Conservation (phyloP, 2,113 vertebrate species). For the Willisornis vidua region DNA sequence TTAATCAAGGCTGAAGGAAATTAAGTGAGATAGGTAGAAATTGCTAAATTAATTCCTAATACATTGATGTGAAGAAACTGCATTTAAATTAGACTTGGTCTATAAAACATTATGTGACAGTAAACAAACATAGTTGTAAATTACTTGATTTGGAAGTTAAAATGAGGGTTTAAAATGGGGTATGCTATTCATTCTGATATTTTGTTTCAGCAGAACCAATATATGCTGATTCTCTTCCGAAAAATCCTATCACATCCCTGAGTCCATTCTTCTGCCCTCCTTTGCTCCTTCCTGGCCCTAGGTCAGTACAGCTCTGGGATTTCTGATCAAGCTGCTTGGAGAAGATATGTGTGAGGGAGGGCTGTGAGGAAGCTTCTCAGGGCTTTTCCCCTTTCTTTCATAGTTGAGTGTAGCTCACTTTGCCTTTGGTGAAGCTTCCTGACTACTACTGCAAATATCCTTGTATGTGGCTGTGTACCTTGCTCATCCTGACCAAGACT, state of each 20-base stretch:
- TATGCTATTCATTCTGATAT: neutral
- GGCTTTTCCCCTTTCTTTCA: neutral
- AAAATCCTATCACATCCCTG: neutral
- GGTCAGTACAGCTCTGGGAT: neutral
- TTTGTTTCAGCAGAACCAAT: neutral
- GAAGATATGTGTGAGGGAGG: neutral
- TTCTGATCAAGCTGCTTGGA: neutral
- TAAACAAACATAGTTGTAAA: neutral
- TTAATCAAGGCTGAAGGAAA: neutral
- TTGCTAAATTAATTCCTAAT: neutral
- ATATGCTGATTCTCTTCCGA: neutral
- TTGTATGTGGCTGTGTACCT: neutral
- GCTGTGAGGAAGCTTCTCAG: neutral
- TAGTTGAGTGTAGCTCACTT: neutral
- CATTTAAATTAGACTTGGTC: neutral
- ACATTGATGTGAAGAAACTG: neutral
- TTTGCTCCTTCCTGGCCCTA: neutral
- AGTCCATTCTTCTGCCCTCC: neutral
- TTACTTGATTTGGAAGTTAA: neutral
- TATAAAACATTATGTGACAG: neutral
- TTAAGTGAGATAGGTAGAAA: neutral
- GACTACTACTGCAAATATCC: neutral
- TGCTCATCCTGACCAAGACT: neutral
- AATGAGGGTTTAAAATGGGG: neutral
- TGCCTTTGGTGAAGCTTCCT: neutral